phyloP scores from a whole-genome alignment of 2,888 invertebrate genomes.

The Drosophila atripex region DNA sequence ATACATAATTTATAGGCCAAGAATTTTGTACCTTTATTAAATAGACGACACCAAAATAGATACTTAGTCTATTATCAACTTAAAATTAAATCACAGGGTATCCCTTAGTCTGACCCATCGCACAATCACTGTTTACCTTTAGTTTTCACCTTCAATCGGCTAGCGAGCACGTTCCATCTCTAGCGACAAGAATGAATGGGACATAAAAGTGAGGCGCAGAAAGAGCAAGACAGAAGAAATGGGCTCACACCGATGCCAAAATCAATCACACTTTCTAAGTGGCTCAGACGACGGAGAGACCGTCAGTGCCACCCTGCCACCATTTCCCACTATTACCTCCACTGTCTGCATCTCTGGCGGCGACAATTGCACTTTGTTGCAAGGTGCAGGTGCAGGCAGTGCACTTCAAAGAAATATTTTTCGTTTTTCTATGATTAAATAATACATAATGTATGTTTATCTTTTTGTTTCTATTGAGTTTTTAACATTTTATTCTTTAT shows the following conservation, averaged over 20 bases:
- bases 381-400: constrained; percentile 30
- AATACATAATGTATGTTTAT: no score
- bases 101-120: background rate
- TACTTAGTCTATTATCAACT: no score
- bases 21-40: no score
- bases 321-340: no score
- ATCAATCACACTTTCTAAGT: constrained; percentile 82
- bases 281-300: constrained; percentile 48
- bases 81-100: background rate
- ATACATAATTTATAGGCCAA: no score
- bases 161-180: constrained; percentile 29
- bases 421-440: no score
- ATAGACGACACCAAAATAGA: background rate
- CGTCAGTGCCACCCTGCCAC: background rate
- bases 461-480: no score
- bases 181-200: constrained; percentile 39
- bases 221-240: constrained; percentile 58
- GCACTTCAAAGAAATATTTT: background rate
- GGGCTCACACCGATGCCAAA: constrained; percentile 75
- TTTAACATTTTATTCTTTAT: no score
- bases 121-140: background rate
- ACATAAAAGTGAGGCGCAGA: constrained; percentile 28
- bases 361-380: constrained; percentile 45
- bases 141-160: constrained; percentile 4
- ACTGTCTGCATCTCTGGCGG: constrained; percentile 18